Base-by-base conservation (phyloP, 2,797 vertebrate genomes). In the Aplochiton taeniatus region DNA sequence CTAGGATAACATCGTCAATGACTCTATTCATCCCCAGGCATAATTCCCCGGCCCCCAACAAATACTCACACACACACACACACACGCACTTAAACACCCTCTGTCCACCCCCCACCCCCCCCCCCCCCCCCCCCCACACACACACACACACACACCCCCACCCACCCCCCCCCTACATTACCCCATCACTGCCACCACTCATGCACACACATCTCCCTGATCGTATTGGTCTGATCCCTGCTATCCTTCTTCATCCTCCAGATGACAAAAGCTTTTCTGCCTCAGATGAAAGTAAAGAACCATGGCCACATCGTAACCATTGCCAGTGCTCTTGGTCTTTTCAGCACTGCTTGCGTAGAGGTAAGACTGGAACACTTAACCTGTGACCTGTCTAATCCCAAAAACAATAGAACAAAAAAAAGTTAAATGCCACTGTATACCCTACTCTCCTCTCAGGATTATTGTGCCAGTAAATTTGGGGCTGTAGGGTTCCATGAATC, bases 401-500 rank as follows among this genome's bases (percentile, higher is more conserved):
- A 19, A 0, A 63, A n/a, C 16, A 19, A 45, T 12, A 4, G 31
- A 1, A 46, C n/a, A 58, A 58, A 16, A 11, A 16, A 5, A 44
- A 31, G 46, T 55, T 62, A 0, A 8, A 52, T 52, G 17, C 31
- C 31, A 17, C 8, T 55, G 16, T 9, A 47, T 5, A 2, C 6
- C 0, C 42, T 20, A 1, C 63, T 49, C 56, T 7, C 46, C 20
- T 20, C 49, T 56, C 68, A 93, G 91, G 90, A 88, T 69, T 93
- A 92, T 72, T 91, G 89, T 63, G 89, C 89, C n/a, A 90, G 90
- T 75, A 91, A 90, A 71, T 93, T 90, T 75, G 91, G 89, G 54
- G 89, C 85, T 0, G 90, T 91, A 2, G 89, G 91, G 41, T 91
- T 91, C 78, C 90, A 92, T 0, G 88, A 92, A 81, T 91, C 91